phyloP scores from a whole-genome alignment of 2,888 invertebrate species.

The Pyrocoelia pectoralis region DNA sequence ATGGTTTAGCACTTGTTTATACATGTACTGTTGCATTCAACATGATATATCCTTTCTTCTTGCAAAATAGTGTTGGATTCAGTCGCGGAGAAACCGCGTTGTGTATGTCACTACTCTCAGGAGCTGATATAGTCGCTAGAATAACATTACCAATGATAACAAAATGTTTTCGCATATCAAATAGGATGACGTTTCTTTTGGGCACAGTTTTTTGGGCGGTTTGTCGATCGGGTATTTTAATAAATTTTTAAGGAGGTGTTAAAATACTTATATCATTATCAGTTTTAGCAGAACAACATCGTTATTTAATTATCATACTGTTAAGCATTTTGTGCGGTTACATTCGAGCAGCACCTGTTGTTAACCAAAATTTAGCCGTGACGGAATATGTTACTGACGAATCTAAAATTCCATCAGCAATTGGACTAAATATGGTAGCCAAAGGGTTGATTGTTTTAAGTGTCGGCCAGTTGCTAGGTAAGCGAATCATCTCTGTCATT shows the following conservation, averaged over 20 bases:
- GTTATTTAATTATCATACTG: conserved; percentile 64
- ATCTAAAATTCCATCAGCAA: conserved; percentile 70
- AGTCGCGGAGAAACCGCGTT: conserved; percentile 66
- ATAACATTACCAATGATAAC: conserved; percentile 70
- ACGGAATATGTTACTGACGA: conserved; percentile 67
- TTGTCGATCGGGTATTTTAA: conserved; percentile 67
- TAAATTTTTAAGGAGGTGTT: background rate
- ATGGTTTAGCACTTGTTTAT: conserved; percentile 72
- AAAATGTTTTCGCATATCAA: conserved; percentile 67
- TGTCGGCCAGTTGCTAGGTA: conserved; percentile 66
- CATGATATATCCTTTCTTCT: conserved; percentile 73
- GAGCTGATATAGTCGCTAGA: conserved; percentile 72
- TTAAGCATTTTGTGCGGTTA: conserved; percentile 73
- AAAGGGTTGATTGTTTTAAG: conserved; percentile 74
- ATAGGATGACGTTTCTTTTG: conserved; percentile 69
- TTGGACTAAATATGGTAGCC: conserved; percentile 76
- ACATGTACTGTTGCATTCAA: conserved; percentile 75
- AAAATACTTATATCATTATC: conserved; percentile 15
- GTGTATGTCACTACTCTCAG: conserved; percentile 76
- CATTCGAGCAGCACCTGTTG: conserved; percentile 76
- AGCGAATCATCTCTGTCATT: conserved; percentile 27
- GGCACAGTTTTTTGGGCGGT: conserved; percentile 68
- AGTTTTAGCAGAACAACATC: conserved; percentile 70
- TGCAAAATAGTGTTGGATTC: conserved; percentile 61
- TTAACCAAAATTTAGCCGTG: conserved; percentile 74